Base-by-base conservation (phyloP, 2,113 vertebrate species). In the Trogon surrucura region DNA sequence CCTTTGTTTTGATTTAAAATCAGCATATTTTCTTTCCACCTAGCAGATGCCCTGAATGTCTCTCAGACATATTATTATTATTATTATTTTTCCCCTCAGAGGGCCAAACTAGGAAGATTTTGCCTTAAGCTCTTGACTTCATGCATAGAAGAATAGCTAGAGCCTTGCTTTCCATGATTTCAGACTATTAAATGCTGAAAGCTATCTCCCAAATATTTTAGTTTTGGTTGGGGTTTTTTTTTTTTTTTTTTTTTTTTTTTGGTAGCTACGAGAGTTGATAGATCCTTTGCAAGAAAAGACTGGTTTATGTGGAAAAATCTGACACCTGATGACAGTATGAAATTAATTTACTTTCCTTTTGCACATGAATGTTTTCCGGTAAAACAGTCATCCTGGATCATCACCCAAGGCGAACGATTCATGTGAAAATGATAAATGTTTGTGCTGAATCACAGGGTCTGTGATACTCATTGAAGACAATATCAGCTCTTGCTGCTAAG, bases 341-440 rank as follows among this genome's bases (percentile, higher is more conserved):
- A 89, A 79, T 85, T 73, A 85, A 80, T 77, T 95, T 85, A n/a
- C 36, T 85, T 88, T 61, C 62, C 44, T 61, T 79, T 61, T 69
- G 36, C 3, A 0, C 9, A 0, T 64, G 34, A 81, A 51, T 32
- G 36, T 85, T 93, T 69, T 85, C 54, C 67, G 85, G 16, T 69
- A 73, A 53, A 73, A 64, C 30, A 85, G 44, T 54, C 67, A 36
- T 80, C 78, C 86, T 56, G 58, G 58, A 80, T 87, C 79, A 32
- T 85, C 92, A 87, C 60, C 58, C 58, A 85, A 89, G 74, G 5
- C 62, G 91, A 95, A 36, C 0, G 1, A 65, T 50, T 89, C 22
- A 13, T 58, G 82, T 77, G 51, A 82, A 92, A 94, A 85, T 77
- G 54, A 65, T 73, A 78, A 84, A 88, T 77, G 67, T 81, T 83